phyloP scores from a whole-genome alignment of 1,140 invertebrate genomes.

The Drosophila willistoni region DNA sequence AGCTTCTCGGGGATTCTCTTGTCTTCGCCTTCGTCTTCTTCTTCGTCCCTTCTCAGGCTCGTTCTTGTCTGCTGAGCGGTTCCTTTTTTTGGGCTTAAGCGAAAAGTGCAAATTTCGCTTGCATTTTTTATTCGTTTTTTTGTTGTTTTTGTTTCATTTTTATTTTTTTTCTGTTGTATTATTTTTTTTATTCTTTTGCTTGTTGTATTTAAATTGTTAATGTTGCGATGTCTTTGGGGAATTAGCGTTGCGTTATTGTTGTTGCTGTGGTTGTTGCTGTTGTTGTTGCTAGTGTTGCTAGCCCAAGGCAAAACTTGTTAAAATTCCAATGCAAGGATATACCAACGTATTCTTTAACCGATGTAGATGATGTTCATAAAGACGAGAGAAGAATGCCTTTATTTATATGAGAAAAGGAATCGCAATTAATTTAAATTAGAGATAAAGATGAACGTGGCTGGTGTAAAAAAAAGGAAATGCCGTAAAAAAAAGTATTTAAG shows the following conservation, averaged over 20 bases:
- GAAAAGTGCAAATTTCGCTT: slow-evolving; percentile 75
- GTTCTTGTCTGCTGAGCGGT: slow-evolving; percentile 1
- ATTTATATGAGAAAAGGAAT: slow-evolving; percentile 7
- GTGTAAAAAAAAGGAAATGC: not conserved
- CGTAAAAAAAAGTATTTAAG: not conserved
- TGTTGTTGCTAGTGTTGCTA: slow-evolving; percentile 72
- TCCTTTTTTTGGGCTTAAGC: slow-evolving; percentile 24
- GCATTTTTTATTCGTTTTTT: slow-evolving; percentile 35
- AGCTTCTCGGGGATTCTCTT: slow-evolving; percentile 76
- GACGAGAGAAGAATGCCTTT: not conserved
- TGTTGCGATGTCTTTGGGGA: slow-evolving; percentile 71
- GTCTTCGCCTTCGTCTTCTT: slow-evolving; percentile 13
- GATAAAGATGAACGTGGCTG: no score
- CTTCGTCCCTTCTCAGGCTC: slow-evolving; percentile 14
- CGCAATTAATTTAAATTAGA: not conserved
- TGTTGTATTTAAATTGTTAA: slow-evolving; percentile 81
- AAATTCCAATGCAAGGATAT: slow-evolving; percentile 64
- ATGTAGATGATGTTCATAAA: slow-evolving; percentile 66
- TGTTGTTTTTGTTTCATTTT: slow-evolving; percentile 27
- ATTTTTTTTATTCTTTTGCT: slow-evolving; percentile 39
- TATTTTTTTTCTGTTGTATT: slow-evolving; percentile 33
- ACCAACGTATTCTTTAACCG: not conserved
- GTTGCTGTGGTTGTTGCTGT: slow-evolving; percentile 60
- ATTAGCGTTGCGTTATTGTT: slow-evolving; percentile 70
- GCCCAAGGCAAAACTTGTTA: slow-evolving; percentile 70